Evolutionary conservation across 1,140 invertebrate species (phyloP), one percentile per base, ranked within the genome.

Genomic region (Homalodisca vitripennis): DNA sequence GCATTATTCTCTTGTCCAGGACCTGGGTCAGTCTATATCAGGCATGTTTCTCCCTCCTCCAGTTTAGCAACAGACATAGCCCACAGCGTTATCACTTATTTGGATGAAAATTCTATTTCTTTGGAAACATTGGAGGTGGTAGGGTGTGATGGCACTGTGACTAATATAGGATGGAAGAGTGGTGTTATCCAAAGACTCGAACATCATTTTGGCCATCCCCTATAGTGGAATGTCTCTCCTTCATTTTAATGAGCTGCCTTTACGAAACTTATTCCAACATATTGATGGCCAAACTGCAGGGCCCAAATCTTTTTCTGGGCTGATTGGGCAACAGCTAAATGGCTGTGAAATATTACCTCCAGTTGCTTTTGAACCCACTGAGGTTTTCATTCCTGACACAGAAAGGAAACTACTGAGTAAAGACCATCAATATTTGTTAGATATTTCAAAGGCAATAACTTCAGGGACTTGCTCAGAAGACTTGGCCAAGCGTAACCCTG

Each of bases 351-450:
- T 57, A 68, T 34, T 67, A 63, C 64, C 55, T 1, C 47, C 72
- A 29, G 66, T 75, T 12, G 41, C 73, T 24, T 77, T 73, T 74
- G 24, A 75, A 22, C 34, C 27, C 66, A 64, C 73, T 47, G 27
- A 73, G 34, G 3, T 57, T 34, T 51, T 62, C 17, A 70, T 74
- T 65, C 71, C 67, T 30, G 62, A 72, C n/a, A 68, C 72, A 12
- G 72, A 72, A 41, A 60, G 68, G 6, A 71, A 67, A 20, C 29
- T 70, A 69, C 67, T 78, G 20, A 77, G 74, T 65, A 74, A 68
- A 63, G 74, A 78, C 73, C 74, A 78, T 72, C 71, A 73, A 53
- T 78, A 76, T 72, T 68, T 79, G 63, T 69, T 75, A 34, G 66
- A 73, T 47, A 78, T 78, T n/a, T 55, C 62, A 30, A 64, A 27